phyloP scores from a whole-genome alignment of 2,797 vertebrate species.

The Petrocephalus sullivani region DNA sequence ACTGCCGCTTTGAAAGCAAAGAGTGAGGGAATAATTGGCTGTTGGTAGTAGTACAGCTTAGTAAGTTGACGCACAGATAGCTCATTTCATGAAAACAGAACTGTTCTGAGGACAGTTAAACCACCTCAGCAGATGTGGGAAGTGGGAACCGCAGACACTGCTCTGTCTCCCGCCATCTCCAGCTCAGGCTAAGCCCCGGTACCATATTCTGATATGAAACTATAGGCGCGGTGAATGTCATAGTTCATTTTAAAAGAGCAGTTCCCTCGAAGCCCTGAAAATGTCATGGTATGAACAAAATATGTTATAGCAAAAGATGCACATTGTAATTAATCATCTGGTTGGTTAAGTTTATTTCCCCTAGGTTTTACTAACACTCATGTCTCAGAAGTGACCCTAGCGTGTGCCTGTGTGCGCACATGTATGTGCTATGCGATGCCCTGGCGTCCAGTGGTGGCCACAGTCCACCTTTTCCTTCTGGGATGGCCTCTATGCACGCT shows the following conservation, averaged over 20 bases:
- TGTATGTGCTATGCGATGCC: not conserved
- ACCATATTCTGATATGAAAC: not conserved
- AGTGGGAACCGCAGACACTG: not conserved
- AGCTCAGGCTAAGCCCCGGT: not conserved
- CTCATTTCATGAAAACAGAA: not conserved
- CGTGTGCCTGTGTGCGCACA: not conserved
- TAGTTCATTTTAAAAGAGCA: not conserved
- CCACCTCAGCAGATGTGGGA: not conserved
- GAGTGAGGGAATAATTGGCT: conserved; percentile 6
- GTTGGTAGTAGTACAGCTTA: conserved; percentile 7
- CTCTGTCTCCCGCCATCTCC: not conserved
- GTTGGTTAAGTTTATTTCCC: not conserved
- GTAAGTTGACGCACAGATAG: not conserved
- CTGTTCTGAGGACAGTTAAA: not conserved
- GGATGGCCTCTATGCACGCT: not conserved
- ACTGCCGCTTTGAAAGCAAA: conserved; percentile 10
- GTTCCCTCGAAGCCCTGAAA: not conserved
- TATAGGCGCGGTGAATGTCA: not conserved
- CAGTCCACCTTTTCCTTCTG: not conserved
- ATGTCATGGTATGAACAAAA: not conserved
- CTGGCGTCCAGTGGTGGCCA: not conserved
- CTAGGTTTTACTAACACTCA: not conserved
- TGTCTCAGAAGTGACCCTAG: not conserved
- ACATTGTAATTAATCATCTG: not conserved
- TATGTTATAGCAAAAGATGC: not conserved